These are phyloP conservation scores for Serrognathus titanus DNA, from an alignment of 2,888 invertebrate genomes.

Conservation along the genomic window DNA sequence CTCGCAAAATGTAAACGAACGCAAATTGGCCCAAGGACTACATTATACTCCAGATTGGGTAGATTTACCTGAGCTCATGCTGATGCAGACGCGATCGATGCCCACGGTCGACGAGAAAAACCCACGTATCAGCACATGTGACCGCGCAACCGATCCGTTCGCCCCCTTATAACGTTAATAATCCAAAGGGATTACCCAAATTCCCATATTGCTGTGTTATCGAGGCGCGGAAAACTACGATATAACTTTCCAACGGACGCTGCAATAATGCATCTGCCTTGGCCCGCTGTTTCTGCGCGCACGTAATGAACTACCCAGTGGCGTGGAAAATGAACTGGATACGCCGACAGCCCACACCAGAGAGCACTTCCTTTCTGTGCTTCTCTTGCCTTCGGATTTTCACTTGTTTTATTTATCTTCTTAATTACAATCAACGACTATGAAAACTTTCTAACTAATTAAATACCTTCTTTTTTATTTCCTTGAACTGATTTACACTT, in stretches of 20 bases:
- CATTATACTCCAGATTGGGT: constrained; percentile 34
- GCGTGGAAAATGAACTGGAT: constrained; percentile 45
- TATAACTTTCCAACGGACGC: constrained; percentile 28
- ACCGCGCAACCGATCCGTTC: constrained; percentile 11
- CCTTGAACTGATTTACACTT: too few relatives aligned
- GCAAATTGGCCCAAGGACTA: constrained; percentile 43
- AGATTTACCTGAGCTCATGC: constrained; percentile 34
- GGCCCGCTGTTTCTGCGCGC: constrained; percentile 25
- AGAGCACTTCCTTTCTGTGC: constrained; percentile 7
- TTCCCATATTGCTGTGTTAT: constrained; percentile 29
- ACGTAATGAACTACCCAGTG: constrained; percentile 43
- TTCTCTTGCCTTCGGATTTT: constrained; percentile 16
- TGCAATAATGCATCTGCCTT: constrained; percentile 23
- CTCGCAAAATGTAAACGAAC: constrained; percentile 43
- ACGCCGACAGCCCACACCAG: constrained; percentile 3
- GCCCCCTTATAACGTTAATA: constrained; percentile 23
- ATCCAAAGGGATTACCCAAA: constrained; percentile 26
- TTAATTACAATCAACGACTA: constrained; percentile 28
- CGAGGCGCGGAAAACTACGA: constrained; percentile 24
- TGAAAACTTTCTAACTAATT: constrained; percentile 7
- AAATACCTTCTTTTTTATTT: background rate
- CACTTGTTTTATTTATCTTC: constrained; percentile 29
- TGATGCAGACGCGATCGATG: constrained; percentile 21
- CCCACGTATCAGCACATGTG: constrained; percentile 1
- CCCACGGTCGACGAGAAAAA: background rate